Evolutionary conservation across 2,888 invertebrate species (phyloP).

Genomic region (Pristionchus mayeri): DNA sequence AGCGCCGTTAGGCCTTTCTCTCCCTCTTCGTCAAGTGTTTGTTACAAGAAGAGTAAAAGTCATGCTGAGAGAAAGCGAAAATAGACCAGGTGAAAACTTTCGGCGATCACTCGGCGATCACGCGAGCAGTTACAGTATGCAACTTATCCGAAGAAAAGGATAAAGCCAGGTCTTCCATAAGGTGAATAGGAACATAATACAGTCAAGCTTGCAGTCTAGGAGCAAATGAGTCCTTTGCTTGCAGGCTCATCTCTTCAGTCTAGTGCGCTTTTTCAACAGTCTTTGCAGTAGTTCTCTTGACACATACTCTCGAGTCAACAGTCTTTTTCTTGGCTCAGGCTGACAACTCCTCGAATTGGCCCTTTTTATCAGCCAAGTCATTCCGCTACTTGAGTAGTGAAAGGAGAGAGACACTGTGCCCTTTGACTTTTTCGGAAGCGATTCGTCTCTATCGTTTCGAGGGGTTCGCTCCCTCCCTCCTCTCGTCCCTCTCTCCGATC

Average conservation of each 20-base stretch:
- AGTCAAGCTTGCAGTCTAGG: not conserved
- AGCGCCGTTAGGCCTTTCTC: not conserved
- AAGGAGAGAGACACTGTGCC: constrained; percentile 26
- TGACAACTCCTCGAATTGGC: not conserved
- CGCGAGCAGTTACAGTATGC: not conserved
- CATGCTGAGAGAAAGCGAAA: constrained; percentile 20
- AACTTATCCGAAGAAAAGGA: not conserved
- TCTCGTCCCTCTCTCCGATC: constrained; percentile 11
- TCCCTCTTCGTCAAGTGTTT: constrained; percentile 38
- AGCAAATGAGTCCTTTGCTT: not conserved
- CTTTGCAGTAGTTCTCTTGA: not conserved
- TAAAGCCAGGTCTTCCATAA: not conserved
- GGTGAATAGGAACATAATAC: not conserved
- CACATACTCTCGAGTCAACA: not conserved
- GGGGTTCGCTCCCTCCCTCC: constrained; percentile 2
- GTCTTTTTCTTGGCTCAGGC: not conserved
- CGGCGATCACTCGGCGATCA: constrained; percentile 19
- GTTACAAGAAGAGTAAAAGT: constrained; percentile 17
- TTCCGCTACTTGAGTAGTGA: constrained; percentile 12
- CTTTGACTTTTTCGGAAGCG: constrained; percentile 45
- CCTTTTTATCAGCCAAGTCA: not conserved
- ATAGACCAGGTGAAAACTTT: constrained; percentile 33
- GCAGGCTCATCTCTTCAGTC: not conserved
- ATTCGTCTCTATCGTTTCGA: constrained; percentile 6
- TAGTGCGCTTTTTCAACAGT: not conserved